These are phyloP conservation scores for Anguilla marmorata DNA, from an alignment of 2,797 vertebrate genomes.

Conservation along the genomic window DNA sequence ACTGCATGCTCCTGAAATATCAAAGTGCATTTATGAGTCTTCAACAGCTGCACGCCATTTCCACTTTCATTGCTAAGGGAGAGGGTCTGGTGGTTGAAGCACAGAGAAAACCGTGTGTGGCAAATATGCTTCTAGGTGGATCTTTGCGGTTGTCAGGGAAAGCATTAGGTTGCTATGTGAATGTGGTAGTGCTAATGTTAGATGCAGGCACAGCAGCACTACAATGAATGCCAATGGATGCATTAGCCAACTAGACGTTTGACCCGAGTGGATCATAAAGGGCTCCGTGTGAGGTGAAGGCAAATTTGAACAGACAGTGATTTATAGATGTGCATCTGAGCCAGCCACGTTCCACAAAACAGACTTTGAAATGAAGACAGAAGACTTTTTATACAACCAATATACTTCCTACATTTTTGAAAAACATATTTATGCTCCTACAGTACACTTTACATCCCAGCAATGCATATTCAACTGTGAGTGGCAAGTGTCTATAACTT, in stretches of 20 bases:
- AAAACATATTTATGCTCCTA: neutral
- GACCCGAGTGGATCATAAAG: constrained; percentile 29
- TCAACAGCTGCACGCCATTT: neutral
- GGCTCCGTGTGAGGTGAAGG: constrained; percentile 9
- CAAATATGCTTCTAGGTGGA: constrained; percentile 11
- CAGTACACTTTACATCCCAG: neutral
- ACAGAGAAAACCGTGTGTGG: neutral
- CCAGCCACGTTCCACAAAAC: constrained; percentile 15
- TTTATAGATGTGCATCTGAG: constrained; percentile 11
- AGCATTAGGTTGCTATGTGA: constrained; percentile 43
- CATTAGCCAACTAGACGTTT: constrained; percentile 40
- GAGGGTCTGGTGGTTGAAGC: neutral
- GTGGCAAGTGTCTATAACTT: no score
- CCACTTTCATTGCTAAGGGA: neutral
- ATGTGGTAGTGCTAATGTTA: constrained; percentile 22
- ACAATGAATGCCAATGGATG: constrained; percentile 43
- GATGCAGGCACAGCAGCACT: constrained; percentile 17
- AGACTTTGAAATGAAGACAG: neutral
- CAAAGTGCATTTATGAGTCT: neutral
- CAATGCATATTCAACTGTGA: neutral
- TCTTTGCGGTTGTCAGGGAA: constrained; percentile 38
- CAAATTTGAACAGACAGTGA: constrained; percentile 14
- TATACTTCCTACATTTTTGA: neutral
- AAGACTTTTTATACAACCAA: neutral
- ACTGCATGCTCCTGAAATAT: neutral